Evolutionary conservation across 2,888 invertebrate species (phyloP).

Genomic region (Tenthredo amoena): DNA sequence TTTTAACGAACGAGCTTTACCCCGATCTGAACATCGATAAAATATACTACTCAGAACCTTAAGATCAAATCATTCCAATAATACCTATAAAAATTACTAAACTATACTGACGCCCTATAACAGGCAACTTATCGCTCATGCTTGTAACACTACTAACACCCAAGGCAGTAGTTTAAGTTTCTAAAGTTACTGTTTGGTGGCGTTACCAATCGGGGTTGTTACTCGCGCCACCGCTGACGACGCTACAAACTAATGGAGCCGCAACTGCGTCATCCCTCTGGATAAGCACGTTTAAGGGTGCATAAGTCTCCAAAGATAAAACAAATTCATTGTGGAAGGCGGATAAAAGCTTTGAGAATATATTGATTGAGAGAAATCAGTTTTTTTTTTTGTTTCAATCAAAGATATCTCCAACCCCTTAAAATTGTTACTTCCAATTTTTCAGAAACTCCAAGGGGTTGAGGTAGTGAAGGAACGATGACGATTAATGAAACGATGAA

Average conservation of each 20-base stretch:
- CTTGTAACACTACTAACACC: not conserved
- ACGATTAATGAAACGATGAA: not conserved
- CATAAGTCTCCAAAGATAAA: not conserved
- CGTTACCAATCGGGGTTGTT: not conserved
- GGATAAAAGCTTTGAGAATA: not conserved
- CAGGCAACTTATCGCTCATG: slow-evolving; percentile 28
- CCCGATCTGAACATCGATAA: not conserved
- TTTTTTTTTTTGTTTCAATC: too few species aligned
- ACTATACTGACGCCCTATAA: not conserved
- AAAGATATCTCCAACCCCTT: too few species aligned
- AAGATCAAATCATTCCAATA: not conserved
- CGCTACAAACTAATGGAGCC: not conserved
- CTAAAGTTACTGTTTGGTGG: not conserved
- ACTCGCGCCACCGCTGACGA: not conserved
- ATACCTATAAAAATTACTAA: not conserved
- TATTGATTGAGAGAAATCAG: not conserved
- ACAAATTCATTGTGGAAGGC: not conserved
- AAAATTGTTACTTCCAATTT: not conserved
- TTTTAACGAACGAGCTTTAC: not conserved
- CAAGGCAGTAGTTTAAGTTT: not conserved
- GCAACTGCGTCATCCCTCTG: not conserved
- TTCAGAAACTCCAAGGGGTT: not conserved
- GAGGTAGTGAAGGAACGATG: not conserved
- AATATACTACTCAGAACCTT: not conserved
- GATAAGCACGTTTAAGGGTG: not conserved